Evolutionary conservation across 92 coral and sea anemone genomes (phyloP).

Genomic region (Metridium senile): DNA sequence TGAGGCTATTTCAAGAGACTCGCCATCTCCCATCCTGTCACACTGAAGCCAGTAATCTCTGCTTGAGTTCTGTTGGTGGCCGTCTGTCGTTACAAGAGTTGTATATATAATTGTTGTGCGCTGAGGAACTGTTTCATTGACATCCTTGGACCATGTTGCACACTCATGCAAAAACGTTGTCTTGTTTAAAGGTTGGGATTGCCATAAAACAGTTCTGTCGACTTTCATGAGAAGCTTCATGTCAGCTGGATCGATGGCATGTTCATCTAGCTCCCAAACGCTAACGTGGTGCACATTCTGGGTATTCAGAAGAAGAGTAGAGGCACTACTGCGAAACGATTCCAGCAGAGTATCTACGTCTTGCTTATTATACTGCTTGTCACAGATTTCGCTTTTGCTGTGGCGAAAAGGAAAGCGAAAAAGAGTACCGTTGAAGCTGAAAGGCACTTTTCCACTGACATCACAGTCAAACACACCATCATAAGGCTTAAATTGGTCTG

Average conservation of each 20-base stretch:
- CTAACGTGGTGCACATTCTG: conserved; percentile 70
- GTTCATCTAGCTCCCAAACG: conserved; percentile 48
- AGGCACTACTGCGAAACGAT: conserved; percentile 57
- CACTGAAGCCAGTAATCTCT: conserved; percentile 7
- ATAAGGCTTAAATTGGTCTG: conserved; percentile 79
- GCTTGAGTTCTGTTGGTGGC: too few species aligned
- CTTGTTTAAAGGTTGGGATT: not conserved
- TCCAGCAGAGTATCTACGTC: conserved; percentile 60
- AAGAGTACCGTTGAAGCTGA: conserved; percentile 73
- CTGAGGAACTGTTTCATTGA: not conserved
- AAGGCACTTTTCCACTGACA: conserved; percentile 38
- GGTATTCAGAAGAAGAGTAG: conserved; percentile 74
- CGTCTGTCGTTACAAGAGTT: not conserved
- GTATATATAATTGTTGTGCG: not conserved
- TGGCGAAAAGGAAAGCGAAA: conserved; percentile 86
- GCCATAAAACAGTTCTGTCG: conserved; percentile 18
- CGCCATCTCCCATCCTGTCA: not conserved
- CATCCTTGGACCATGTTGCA: conserved; percentile 15
- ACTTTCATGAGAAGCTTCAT: conserved; percentile 3
- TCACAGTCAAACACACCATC: conserved; percentile 86
- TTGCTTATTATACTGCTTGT: conserved; percentile 48
- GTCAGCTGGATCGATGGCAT: conserved; percentile 8
- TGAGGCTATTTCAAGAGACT: not conserved
- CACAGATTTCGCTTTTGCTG: conserved; percentile 64
- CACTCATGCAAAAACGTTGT: conserved; percentile 13